phyloP scores from a whole-genome alignment of 2,797 vertebrate species.

The Crax fasciolata region DNA sequence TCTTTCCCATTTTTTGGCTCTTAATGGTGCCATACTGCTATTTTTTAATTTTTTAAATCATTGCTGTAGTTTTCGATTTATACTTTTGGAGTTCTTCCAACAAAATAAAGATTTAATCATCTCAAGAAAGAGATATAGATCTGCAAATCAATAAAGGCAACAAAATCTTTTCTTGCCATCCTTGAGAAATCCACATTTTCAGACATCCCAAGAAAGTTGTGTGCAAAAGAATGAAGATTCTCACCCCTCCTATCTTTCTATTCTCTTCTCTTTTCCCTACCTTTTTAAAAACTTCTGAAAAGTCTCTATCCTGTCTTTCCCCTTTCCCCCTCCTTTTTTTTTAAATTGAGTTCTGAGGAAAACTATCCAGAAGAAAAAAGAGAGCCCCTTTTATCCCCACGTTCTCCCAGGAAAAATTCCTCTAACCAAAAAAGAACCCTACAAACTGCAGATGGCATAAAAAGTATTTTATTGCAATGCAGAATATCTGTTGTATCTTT shows the following conservation, averaged over 20 bases:
- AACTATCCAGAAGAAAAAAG: slow-evolving; percentile 13
- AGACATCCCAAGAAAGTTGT: slow-evolving; percentile 92
- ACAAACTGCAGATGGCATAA: slow-evolving; percentile 96
- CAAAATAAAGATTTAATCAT: slow-evolving; percentile 81
- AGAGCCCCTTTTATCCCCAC: slow-evolving; percentile 49
- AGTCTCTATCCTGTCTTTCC: slow-evolving; percentile 38
- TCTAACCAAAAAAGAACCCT: slow-evolving; percentile 11
- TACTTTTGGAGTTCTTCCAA: slow-evolving; percentile 79
- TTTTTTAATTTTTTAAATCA: slow-evolving; percentile 79
- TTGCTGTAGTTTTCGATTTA: slow-evolving; percentile 75
- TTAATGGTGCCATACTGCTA: slow-evolving; percentile 69
- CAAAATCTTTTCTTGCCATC: slow-evolving; percentile 99
- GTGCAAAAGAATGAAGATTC: slow-evolving; percentile 87
- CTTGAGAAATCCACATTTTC: slow-evolving; percentile 63
- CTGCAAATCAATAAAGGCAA: slow-evolving; percentile 92
- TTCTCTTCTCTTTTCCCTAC: slow-evolving; percentile 32
- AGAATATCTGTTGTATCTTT: slow-evolving; percentile 91
- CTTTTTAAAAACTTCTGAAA: slow-evolving; percentile 55
- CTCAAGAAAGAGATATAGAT: slow-evolving; percentile 82
- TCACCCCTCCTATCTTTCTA: slow-evolving; percentile 41
- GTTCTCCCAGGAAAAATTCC: slow-evolving; percentile 75
- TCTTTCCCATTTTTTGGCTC: slow-evolving; percentile 43
- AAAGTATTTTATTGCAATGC: slow-evolving; percentile 98
- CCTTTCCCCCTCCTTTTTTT: background rate
- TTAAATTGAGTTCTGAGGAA: background rate